A percentile compares a stretch with the other conserved stretches of the same genome.
These are phyloP conservation scores for Microtus pennsylvanicus DNA, from an alignment of 2,113 vertebrate genomes.

Conservation along the genomic window DNA sequence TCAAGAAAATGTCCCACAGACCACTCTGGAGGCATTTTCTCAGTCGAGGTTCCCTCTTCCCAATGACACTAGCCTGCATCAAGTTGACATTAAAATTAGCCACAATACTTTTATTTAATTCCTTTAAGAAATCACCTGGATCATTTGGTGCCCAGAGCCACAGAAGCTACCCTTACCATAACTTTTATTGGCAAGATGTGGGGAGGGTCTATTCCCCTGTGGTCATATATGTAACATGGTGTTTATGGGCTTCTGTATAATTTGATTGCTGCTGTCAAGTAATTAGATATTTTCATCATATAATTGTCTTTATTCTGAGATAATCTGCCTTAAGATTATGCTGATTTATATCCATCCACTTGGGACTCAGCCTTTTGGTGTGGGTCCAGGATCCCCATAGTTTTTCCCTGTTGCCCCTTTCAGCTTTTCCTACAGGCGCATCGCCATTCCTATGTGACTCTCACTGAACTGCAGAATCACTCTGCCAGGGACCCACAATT, in stretches of 20 bases:
- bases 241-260: neutral
- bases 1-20: no score
- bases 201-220: neutral
- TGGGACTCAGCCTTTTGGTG: neutral
- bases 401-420: neutral
- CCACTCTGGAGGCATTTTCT: no score
- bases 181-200: neutral
- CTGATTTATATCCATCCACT: neutral
- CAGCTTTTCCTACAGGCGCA: neutral
- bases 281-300: neutral
- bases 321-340: neutral
- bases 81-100: neutral
- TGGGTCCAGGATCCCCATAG: neutral
- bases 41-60: no score
- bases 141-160: neutral
- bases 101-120: neutral
- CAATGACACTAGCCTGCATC: no score
- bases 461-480: neutral
- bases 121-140: neutral
- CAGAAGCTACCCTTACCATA: neutral
- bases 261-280: neutral
- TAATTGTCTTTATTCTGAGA: neutral
- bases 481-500: neutral
- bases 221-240: neutral
- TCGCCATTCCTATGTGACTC: neutral